Percentiles rank a stretch among this genome's conserved stretches.
These are phyloP conservation scores for Gyrodactylus bullatarudis DNA, from an alignment of 1,140 invertebrate genomes.

Conservation along the genomic window DNA sequence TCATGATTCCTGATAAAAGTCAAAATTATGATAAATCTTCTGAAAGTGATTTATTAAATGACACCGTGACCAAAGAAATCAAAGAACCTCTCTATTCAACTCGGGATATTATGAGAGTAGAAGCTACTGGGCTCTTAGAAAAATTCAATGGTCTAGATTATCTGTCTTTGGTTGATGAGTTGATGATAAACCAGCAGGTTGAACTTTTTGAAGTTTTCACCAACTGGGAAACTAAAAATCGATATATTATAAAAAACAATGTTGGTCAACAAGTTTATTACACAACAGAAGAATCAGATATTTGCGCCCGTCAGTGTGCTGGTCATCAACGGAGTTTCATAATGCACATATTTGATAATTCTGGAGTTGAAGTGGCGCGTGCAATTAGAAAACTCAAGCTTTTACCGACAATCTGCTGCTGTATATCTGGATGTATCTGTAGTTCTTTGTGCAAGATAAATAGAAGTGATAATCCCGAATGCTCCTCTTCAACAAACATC, in stretches of 20 bases:
- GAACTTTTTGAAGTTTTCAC: constrained; percentile 43
- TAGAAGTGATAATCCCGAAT: not conserved
- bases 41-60: too few species aligned
- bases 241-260: constrained; percentile 38
- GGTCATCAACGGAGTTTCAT: constrained; percentile 41
- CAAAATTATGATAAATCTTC: not conserved
- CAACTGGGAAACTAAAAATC: constrained; percentile 61
- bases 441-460: constrained; percentile 10
- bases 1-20: not conserved
- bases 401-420: constrained; percentile 9
- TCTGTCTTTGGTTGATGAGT: constrained; percentile 50
- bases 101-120: too few species aligned
- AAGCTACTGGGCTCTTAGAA: not conserved
- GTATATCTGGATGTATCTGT: constrained; percentile 11
- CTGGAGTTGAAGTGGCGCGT: constrained; percentile 27
- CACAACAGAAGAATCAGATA: constrained; percentile 45
- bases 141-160: constrained; percentile 43
- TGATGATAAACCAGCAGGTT: constrained; percentile 52
- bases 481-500: not conserved
- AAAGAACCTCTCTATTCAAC: not conserved
- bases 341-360: constrained; percentile 46
- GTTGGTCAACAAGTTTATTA: constrained; percentile 42
- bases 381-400: constrained; percentile 14
- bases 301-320: constrained; percentile 38
- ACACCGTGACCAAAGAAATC: not conserved